A percentile compares a stretch with the other conserved stretches of the same genome.
These are phyloP conservation scores for Sinotaia quadrata DNA, from an alignment of 2,888 invertebrate species.

Conservation along the genomic window DNA sequence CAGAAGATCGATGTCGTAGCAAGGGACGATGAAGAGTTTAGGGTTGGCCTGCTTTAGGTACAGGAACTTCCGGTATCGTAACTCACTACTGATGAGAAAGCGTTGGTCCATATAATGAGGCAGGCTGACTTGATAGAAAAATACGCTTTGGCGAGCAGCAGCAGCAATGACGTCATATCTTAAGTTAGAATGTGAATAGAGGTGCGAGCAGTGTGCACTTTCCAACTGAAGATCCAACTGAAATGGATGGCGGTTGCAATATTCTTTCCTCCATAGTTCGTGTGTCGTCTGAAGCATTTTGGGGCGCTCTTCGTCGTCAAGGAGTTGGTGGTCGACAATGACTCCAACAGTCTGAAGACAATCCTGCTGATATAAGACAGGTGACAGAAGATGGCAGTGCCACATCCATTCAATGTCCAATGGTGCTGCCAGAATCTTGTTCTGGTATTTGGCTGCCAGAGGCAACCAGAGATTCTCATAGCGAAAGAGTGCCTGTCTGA, in stretches of 20 bases:
- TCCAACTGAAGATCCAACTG: conserved; percentile 36
- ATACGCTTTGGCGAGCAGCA: conserved; percentile 72
- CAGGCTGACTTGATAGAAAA: conserved; percentile 70
- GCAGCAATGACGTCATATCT: conserved; percentile 73
- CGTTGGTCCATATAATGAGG: conserved; percentile 73
- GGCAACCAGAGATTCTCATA: conserved; percentile 73
- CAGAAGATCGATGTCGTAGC: conserved; percentile 74
- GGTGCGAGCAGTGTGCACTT: no score
- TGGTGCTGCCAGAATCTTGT: conserved; percentile 61
- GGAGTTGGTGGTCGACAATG: conserved; percentile 14
- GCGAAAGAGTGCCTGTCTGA: conserved; percentile 71
- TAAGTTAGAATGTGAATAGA: not conserved
- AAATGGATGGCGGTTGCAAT: conserved; percentile 65
- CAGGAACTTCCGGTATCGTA: conserved; percentile 71
- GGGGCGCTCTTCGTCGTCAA: not conserved
- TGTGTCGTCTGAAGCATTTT: not conserved
- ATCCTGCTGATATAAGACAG: conserved; percentile 49
- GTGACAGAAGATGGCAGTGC: conserved; percentile 72
- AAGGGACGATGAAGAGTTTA: conserved; percentile 73
- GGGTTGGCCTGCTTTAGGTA: conserved; percentile 70
- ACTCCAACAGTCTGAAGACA: conserved; percentile 1
- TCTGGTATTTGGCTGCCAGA: conserved; percentile 60
- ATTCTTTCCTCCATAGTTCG: conserved; percentile 59
- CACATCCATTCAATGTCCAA: conserved; percentile 74
- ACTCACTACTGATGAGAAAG: conserved; percentile 70